Percentiles rank a stretch among this genome's conserved stretches.
Conservation (phyloP, 2,113 vertebrate species). For the Mystacornis crossleyi region DNA sequence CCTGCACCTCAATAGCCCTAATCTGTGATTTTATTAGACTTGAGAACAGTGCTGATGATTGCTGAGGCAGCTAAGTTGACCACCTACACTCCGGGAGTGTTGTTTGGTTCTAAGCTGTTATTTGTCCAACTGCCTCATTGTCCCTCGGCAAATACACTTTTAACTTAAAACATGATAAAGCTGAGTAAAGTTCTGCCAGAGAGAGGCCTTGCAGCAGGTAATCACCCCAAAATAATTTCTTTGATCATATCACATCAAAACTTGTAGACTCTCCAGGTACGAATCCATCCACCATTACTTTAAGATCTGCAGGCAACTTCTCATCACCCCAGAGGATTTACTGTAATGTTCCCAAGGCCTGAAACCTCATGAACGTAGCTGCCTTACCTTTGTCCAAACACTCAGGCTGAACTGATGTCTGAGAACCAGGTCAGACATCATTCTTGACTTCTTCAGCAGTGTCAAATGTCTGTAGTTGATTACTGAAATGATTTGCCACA, state of each 20-base stretch:
- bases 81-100: rapidly evolving
- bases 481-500: background rate
- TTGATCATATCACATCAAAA: background rate
- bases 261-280: background rate
- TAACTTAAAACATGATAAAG: background rate
- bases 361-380: background rate
- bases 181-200: background rate
- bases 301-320: background rate
- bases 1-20: background rate
- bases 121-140: background rate
- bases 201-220: background rate
- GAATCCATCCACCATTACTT: background rate
- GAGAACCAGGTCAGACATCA: background rate
- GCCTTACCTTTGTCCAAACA: background rate
- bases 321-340: background rate
- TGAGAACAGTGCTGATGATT: background rate
- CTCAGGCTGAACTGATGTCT: background rate
- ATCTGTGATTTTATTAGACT: background rate
- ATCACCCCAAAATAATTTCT: background rate
- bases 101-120: background rate
- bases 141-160: background rate
- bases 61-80: background rate
- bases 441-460: background rate
- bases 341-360: background rate
- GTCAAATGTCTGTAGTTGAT: background rate